These are phyloP conservation scores for Brachirus orientalis DNA, from an alignment of 2,113 vertebrate genomes.

Conservation along the genomic window DNA sequence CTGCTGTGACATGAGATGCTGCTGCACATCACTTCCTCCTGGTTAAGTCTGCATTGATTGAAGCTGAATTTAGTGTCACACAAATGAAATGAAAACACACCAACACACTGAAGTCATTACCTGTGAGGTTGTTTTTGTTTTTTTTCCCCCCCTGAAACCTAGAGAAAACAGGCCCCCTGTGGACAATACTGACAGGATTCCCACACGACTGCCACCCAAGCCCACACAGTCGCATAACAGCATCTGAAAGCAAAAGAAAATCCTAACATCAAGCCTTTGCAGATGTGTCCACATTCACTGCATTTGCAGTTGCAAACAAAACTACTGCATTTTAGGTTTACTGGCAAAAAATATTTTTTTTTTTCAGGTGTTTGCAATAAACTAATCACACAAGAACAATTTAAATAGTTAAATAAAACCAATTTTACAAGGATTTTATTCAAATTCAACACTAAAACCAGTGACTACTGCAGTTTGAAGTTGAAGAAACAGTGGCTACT, in stretches of 20 bases:
- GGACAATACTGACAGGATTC: constrained; percentile 75
- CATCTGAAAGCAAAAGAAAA: too few relatives aligned
- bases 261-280: too few relatives aligned
- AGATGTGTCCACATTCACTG: constrained; percentile 72
- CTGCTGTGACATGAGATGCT: background rate
- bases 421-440: too few relatives aligned
- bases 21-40: background rate
- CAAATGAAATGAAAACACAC: constrained; percentile 46
- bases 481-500: too few relatives aligned
- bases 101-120: constrained; percentile 79
- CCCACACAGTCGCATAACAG: constrained; percentile 50
- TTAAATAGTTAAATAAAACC: too few relatives aligned
- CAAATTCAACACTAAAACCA: too few relatives aligned
- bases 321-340: too few relatives aligned
- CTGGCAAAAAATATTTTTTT: too few relatives aligned
- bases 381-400: too few relatives aligned
- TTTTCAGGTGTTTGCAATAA: too few relatives aligned
- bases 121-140: constrained; percentile 53
- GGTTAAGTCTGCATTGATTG: background rate
- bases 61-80: background rate
- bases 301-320: too few relatives aligned
- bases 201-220: constrained; percentile 62
- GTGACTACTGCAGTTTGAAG: too few relatives aligned
- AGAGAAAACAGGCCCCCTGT: constrained; percentile 72
- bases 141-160: constrained; percentile 28